Conservation (phyloP, 2,888 invertebrate genomes). For the Cerastoderma edule region DNA sequence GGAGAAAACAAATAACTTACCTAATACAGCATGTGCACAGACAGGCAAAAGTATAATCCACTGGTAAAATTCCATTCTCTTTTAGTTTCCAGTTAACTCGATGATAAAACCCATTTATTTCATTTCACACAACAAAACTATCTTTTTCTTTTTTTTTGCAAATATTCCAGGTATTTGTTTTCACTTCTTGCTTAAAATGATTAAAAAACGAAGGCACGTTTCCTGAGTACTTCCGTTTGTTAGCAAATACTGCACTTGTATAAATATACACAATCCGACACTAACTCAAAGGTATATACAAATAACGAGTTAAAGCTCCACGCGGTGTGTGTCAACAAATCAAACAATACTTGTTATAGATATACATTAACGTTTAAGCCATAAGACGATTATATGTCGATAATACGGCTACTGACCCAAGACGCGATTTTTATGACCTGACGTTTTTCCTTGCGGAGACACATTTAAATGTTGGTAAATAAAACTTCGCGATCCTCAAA, state of each 20-base stretch:
- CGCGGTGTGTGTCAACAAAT: constrained; percentile 15
- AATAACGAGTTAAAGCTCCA: constrained; percentile 3
- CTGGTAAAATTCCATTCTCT: constrained; percentile 22
- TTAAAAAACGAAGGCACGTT: too few relatives aligned
- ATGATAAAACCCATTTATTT: constrained; percentile 15
- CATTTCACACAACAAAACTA: constrained; percentile 1
- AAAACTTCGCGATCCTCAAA: background rate
- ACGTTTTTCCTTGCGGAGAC: too few relatives aligned
- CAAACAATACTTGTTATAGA: constrained; percentile 18
- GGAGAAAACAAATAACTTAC: too few relatives aligned
- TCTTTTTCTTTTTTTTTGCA: too few relatives aligned
- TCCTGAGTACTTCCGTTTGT: too few relatives aligned
- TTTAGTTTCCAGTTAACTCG: too few relatives aligned
- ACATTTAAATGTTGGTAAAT: background rate
- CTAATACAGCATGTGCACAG: constrained; percentile 16
- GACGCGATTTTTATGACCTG: background rate
- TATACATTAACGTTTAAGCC: background rate
- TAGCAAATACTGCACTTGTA: too few relatives aligned
- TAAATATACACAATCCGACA: too few relatives aligned
- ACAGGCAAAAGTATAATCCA: constrained; percentile 24
- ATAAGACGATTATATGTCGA: constrained; percentile 8
- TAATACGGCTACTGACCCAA: background rate
- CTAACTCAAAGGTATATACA: too few relatives aligned
- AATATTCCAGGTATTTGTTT: too few relatives aligned
- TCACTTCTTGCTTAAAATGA: too few relatives aligned